Percentiles rank a stretch among this genome's conserved stretches.
These are phyloP conservation scores for Spea multiplicata DNA, from an alignment of 2,113 vertebrate genomes.

Conservation along the genomic window DNA sequence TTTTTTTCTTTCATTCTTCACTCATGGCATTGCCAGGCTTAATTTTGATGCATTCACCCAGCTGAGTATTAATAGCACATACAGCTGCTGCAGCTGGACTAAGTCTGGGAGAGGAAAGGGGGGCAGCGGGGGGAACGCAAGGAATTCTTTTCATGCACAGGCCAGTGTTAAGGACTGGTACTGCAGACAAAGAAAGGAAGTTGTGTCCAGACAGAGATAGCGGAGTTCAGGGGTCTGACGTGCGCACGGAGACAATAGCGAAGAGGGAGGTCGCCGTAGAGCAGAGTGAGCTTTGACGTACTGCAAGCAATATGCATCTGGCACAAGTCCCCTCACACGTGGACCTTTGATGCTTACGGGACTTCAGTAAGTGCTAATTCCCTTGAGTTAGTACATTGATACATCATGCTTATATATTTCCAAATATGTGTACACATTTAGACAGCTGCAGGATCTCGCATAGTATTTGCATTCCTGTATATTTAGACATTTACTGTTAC, in stretches of 20 bases:
- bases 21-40: constrained; percentile 10
- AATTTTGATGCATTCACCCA: not conserved
- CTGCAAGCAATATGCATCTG: constrained; percentile 33
- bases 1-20: not conserved
- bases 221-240: constrained; percentile 40
- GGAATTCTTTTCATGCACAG: constrained; percentile 78
- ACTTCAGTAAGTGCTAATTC: not conserved
- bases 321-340: constrained; percentile 14
- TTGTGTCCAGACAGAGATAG: constrained; percentile 78
- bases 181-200: constrained; percentile 81
- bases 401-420: not conserved
- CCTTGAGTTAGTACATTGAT: too few species aligned
- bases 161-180: constrained; percentile 72
- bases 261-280: constrained; percentile 32
- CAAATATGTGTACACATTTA: not conserved
- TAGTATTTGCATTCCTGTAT: constrained; percentile 14
- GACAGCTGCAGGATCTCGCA: not conserved
- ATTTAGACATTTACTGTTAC: constrained; percentile 15
- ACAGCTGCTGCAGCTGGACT: constrained; percentile 37
- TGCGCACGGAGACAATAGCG: constrained; percentile 42
- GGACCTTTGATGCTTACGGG: not conserved
- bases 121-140: constrained; percentile 57
- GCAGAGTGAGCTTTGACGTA: constrained; percentile 14
- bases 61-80: constrained; percentile 38
- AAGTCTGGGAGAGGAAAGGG: constrained; percentile 1